These are phyloP conservation scores for Scomber colias DNA, from an alignment of 2,113 vertebrate genomes.

Conservation along the genomic window DNA sequence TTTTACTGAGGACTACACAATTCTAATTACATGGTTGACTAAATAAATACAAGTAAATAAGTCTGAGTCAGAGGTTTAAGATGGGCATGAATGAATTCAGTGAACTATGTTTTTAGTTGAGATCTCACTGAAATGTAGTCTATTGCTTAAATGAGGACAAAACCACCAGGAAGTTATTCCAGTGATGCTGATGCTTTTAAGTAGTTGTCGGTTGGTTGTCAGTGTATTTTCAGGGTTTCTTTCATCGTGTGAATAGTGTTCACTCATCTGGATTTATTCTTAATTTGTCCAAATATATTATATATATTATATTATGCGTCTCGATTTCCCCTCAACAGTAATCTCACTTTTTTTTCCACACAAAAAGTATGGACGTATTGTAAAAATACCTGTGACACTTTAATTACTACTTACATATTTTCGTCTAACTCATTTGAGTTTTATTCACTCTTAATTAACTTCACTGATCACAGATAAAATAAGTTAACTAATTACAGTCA, in stretches of 20 bases:
- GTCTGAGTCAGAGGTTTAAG: slow-evolving; percentile 17
- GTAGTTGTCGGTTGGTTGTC: not conserved
- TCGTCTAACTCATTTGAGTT: not conserved
- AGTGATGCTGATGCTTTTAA: not conserved
- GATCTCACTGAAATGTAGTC: slow-evolving; percentile 16
- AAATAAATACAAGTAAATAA: slow-evolving; percentile 48
- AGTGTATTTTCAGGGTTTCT: not conserved
- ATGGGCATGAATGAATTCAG: slow-evolving; percentile 33
- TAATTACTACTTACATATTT: not conserved
- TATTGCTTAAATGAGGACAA: not conserved
- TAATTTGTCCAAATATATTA: not conserved
- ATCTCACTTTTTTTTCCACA: not conserved
- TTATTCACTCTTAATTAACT: too few relatives aligned
- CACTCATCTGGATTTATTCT: not conserved
- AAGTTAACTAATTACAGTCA: too few relatives aligned
- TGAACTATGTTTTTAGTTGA: slow-evolving; percentile 17
- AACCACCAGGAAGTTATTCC: not conserved
- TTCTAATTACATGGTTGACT: slow-evolving; percentile 70
- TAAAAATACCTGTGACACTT: not conserved
- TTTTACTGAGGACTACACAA: slow-evolving; percentile 22
- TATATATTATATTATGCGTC: too few relatives aligned
- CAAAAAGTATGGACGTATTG: not conserved
- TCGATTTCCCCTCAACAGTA: not conserved
- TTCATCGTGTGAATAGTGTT: not conserved
- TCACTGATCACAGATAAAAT: too few relatives aligned